Evolutionary conservation across 2,797 vertebrate genomes (phyloP).

Genomic region (Ara ararauna): DNA sequence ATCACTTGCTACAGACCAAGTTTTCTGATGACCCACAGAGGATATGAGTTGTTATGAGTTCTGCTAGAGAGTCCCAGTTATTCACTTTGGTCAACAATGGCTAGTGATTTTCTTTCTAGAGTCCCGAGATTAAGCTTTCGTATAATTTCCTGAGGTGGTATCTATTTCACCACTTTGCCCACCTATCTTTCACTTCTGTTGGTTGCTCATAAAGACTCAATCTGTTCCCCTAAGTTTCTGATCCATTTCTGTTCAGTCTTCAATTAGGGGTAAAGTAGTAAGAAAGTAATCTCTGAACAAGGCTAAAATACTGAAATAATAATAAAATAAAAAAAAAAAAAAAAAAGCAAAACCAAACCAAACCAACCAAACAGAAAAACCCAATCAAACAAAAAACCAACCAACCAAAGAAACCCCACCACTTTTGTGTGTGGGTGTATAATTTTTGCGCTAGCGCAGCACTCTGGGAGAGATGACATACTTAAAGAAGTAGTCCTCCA

Average conservation of each 20-base stretch:
- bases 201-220: not conserved
- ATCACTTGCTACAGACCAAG: not conserved
- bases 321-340: too few species aligned
- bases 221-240: not conserved
- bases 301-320: not conserved
- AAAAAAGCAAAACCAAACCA: too few species aligned
- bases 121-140: not conserved
- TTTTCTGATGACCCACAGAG: not conserved
- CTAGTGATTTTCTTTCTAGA: not conserved
- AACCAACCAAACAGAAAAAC: too few species aligned
- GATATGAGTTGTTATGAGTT: not conserved
- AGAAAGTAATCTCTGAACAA: not conserved
- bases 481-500: not conserved
- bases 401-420: not conserved
- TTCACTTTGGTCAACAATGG: not conserved
- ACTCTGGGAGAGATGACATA: not conserved
- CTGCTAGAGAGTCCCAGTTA: not conserved
- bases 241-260: not conserved
- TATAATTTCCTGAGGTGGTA: not conserved
- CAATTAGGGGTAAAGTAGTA: not conserved
- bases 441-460: not conserved
- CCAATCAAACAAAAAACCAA: too few species aligned
- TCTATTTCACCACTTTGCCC: not conserved
- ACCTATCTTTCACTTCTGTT: not conserved
- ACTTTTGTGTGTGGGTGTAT: rapidly evolving